phyloP scores from a whole-genome alignment of 2,113 vertebrate genomes.

The Egretta garzetta region DNA sequence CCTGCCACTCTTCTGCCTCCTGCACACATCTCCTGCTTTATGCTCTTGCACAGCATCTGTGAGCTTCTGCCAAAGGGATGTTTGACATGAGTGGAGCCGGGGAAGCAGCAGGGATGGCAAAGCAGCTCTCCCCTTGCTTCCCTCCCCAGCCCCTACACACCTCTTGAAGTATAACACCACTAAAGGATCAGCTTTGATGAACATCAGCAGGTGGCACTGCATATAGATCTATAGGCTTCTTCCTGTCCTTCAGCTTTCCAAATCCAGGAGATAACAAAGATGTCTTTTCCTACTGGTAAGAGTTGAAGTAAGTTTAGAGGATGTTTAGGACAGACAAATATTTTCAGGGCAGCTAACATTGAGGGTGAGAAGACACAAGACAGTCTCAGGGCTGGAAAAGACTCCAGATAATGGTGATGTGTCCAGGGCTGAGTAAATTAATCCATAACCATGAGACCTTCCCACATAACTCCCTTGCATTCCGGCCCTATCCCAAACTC shows the following conservation, averaged over 20 bases:
- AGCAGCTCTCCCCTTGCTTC: not conserved
- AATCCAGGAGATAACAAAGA: not conserved
- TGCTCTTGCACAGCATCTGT: not conserved
- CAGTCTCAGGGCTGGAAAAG: not conserved
- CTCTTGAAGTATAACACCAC: not conserved
- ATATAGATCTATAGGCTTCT: not conserved
- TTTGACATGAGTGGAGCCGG: not conserved
- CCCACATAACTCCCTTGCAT: not conserved
- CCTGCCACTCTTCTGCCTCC: not conserved
- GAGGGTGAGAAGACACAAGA: not conserved
- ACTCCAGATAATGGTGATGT: accelerated
- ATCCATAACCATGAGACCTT: not conserved
- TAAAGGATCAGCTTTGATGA: not conserved
- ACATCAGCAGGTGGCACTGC: not conserved
- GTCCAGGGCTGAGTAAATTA: not conserved
- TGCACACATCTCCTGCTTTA: not conserved
- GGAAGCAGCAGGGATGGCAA: not conserved
- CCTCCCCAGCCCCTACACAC: accelerated
- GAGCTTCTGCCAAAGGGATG: not conserved
- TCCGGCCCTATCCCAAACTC: not conserved
- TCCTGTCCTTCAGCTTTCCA: not conserved
- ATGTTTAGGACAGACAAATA: not conserved
- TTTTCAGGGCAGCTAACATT: not conserved
- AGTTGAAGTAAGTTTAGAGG: not conserved
- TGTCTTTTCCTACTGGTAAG: not conserved